Evolutionary conservation across 1,140 invertebrate species (phyloP).

Genomic region (Drosophila oshimai): DNA sequence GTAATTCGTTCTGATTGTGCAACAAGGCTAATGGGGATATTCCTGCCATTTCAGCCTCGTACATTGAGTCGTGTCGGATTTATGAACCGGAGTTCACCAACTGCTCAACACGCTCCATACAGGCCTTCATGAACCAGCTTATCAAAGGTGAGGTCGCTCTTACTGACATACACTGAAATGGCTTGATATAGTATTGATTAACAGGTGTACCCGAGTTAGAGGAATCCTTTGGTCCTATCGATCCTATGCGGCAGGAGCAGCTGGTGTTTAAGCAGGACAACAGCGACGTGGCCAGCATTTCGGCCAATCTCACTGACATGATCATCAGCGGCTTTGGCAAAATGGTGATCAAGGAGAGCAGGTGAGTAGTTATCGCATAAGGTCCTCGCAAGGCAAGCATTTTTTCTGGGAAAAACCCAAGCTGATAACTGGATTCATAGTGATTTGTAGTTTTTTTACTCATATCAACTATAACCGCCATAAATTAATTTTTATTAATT

Average conservation of each 20-base stretch:
- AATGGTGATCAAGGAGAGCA: slow-evolving; percentile 85
- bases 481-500: background rate
- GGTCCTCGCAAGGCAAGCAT: background rate
- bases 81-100: slow-evolving; percentile 85
- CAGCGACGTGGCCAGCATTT: slow-evolving; percentile 85
- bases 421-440: background rate
- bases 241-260: slow-evolving; percentile 62
- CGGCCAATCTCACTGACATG: slow-evolving; percentile 86
- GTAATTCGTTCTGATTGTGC: background rate
- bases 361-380: slow-evolving; percentile 57
- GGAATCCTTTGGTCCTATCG: slow-evolving; percentile 73
- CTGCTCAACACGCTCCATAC: slow-evolving; percentile 85
- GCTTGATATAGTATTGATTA: background rate
- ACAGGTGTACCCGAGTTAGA: slow-evolving; percentile 61
- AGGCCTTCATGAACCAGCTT: slow-evolving; percentile 85
- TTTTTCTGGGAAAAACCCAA: background rate
- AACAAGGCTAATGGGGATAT: background rate
- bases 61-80: slow-evolving; percentile 85
- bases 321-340: slow-evolving; percentile 85
- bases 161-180: background rate
- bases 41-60: slow-evolving; percentile 83
- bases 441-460: background rate
- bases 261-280: slow-evolving; percentile 49
- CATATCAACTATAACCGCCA: background rate
- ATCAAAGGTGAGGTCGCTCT: slow-evolving; percentile 75